Evolutionary conservation across 1,140 invertebrate genomes (phyloP).

Genomic region (Ridgeia piscesae): DNA sequence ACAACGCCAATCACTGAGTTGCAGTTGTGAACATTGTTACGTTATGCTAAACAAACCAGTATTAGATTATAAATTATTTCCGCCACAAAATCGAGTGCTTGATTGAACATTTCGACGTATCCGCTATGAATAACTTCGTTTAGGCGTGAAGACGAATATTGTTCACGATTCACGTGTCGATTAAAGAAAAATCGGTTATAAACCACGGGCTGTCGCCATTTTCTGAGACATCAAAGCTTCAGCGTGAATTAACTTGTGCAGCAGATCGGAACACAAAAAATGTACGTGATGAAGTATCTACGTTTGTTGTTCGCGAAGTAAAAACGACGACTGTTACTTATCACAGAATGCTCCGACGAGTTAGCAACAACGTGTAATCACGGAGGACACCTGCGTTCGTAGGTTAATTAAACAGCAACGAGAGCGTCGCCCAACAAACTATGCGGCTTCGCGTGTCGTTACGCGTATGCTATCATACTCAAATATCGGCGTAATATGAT

Average conservation of each 20-base stretch:
- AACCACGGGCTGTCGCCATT: background rate
- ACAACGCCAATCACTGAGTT: background rate
- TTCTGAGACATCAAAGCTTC: background rate
- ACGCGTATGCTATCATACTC: background rate
- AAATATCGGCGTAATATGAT: background rate
- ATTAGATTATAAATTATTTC: too few species aligned
- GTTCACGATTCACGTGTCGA: background rate
- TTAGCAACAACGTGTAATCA: background rate
- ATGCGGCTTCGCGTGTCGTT: background rate
- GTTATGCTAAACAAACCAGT: background rate
- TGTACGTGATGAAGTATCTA: background rate
- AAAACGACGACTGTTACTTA: background rate
- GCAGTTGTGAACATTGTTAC: background rate
- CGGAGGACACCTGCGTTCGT: background rate
- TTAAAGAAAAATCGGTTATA: background rate
- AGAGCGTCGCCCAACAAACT: background rate
- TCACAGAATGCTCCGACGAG: background rate
- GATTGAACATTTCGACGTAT: background rate
- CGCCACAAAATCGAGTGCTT: background rate
- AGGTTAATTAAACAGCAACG: background rate
- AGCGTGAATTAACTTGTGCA: background rate
- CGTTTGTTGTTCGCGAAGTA: background rate
- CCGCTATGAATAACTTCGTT: background rate
- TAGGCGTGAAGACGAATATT: background rate
- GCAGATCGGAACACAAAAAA: background rate